Percentiles rank a stretch among this genome's conserved stretches.
phyloP scores from a whole-genome alignment of 2,888 invertebrate species.

The Perizoma flavofasciatum region DNA sequence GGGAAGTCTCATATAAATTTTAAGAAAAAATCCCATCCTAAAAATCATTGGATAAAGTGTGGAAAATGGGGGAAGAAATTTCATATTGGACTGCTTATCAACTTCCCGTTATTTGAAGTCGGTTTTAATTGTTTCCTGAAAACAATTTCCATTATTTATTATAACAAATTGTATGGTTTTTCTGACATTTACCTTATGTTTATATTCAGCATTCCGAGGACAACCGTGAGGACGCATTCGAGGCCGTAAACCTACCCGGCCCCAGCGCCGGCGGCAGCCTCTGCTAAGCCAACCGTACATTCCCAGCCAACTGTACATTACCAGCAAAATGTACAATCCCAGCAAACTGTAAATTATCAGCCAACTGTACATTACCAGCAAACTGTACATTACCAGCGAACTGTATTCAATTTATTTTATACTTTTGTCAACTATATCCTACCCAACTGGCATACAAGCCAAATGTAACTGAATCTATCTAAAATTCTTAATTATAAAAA shows the following conservation, averaged over 20 bases:
- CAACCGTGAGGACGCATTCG: constrained; percentile 39
- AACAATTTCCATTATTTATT: too few relatives aligned
- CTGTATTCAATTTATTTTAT: background rate
- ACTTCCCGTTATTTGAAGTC: too few relatives aligned
- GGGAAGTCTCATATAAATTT: too few relatives aligned
- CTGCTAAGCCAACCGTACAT: constrained; percentile 40
- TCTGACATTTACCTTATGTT: background rate
- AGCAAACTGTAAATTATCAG: background rate
- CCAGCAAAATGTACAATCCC: background rate
- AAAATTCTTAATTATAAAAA: too few relatives aligned
- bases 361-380: background rate
- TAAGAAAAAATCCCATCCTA: too few relatives aligned
- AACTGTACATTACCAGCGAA: background rate
- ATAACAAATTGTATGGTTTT: background rate
- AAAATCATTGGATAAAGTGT: too few relatives aligned
- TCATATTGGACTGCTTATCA: too few relatives aligned
- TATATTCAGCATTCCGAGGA: constrained; percentile 16
- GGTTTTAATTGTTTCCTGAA: too few relatives aligned
- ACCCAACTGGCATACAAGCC: too few relatives aligned
- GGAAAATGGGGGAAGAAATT: too few relatives aligned
- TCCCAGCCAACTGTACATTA: background rate
- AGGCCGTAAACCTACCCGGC: constrained; percentile 29
- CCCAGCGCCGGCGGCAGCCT: constrained; percentile 46
- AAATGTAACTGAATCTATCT: too few relatives aligned
- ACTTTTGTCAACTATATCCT: background rate